These are phyloP conservation scores for Leptosomus discolor DNA, from an alignment of 2,113 vertebrate species.

Conservation along the genomic window DNA sequence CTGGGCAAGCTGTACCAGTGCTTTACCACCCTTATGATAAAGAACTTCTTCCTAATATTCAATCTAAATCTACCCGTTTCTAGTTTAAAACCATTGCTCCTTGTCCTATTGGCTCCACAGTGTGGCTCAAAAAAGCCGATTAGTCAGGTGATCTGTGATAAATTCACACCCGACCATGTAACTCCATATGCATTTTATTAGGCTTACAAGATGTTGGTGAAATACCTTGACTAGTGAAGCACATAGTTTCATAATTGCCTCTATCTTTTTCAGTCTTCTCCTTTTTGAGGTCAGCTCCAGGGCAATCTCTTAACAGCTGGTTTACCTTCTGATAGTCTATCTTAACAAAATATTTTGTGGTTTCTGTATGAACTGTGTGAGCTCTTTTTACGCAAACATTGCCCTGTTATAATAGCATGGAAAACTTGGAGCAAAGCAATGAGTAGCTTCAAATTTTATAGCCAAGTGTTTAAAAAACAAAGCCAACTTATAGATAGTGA, in stretches of 20 bases:
- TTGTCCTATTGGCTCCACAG: background rate
- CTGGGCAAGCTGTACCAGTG: too few species aligned
- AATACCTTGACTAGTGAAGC: background rate
- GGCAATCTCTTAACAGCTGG: background rate
- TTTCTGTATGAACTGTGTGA: background rate
- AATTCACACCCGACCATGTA: background rate
- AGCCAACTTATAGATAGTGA: fast-evolving
- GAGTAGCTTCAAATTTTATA: background rate
- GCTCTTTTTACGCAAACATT: background rate
- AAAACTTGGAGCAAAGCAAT: background rate
- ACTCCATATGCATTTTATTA: background rate
- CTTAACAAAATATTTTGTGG: background rate
- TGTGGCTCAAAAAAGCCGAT: background rate
- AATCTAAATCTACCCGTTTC: too few species aligned
- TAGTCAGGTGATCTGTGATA: background rate
- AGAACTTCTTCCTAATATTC: too few species aligned
- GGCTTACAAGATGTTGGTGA: background rate
- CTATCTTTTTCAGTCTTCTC: background rate
- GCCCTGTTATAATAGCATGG: background rate
- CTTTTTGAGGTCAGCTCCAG: background rate
- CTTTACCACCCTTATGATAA: too few species aligned
- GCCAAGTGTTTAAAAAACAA: background rate
- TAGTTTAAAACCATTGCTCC: too few species aligned
- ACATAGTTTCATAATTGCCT: background rate
- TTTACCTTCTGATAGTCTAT: background rate